Evolutionary conservation across 2,888 invertebrate species (phyloP).

Genomic region (Ophion obscuratus): DNA sequence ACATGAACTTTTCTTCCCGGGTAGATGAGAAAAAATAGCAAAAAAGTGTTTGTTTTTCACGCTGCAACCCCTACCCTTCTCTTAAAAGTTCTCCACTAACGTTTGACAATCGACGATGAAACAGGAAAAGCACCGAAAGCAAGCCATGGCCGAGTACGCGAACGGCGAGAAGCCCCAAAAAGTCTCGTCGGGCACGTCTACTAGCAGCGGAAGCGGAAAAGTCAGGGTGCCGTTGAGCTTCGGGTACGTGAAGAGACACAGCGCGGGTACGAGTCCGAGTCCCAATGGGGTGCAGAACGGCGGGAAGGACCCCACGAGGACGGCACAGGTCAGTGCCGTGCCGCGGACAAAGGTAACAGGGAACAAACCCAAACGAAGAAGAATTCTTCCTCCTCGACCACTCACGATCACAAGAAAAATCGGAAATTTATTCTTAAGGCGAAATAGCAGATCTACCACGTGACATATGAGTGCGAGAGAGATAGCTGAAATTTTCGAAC

Average conservation of each 20-base stretch:
- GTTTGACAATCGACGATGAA: neutral
- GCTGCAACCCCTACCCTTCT: too few species aligned
- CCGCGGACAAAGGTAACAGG: slow-evolving; percentile 89
- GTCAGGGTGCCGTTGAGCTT: slow-evolving; percentile 92
- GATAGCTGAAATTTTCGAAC: too few species aligned
- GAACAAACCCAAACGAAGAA: too few species aligned
- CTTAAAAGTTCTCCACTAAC: too few species aligned
- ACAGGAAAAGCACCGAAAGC: slow-evolving; percentile 81
- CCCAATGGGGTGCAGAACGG: slow-evolving; percentile 84
- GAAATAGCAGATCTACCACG: too few species aligned
- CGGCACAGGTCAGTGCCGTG: slow-evolving; percentile 94
- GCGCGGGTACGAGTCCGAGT: slow-evolving; percentile 85
- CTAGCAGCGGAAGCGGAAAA: slow-evolving; percentile 86
- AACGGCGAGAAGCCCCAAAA: slow-evolving; percentile 82
- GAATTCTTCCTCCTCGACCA: too few species aligned
- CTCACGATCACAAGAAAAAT: too few species aligned
- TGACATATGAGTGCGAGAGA: too few species aligned
- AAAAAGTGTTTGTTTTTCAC: too few species aligned
- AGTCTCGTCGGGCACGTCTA: slow-evolving; percentile 81
- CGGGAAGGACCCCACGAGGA: slow-evolving; percentile 85
- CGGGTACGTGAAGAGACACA: slow-evolving; percentile 92
- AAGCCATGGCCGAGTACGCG: slow-evolving; percentile 81
- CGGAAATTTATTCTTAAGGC: too few species aligned
- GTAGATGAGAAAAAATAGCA: too few species aligned
- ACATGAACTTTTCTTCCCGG: too few species aligned